These are phyloP conservation scores for Gadus macrocephalus DNA, from an alignment of 2,113 vertebrate species.

Conservation along the genomic window DNA sequence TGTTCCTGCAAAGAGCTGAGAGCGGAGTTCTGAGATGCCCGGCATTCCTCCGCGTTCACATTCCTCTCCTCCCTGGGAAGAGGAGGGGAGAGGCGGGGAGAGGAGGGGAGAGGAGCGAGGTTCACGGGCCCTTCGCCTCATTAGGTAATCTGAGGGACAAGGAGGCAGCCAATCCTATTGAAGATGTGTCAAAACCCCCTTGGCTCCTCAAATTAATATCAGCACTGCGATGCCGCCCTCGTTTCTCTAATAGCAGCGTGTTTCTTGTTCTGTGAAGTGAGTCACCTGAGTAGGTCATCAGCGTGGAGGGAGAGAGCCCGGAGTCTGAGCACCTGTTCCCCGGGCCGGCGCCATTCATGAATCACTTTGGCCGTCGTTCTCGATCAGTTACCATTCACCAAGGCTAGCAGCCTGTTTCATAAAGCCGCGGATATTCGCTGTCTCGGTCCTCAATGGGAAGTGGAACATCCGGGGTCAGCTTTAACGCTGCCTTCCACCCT, in stretches of 20 bases:
- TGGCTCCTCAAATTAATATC: no score
- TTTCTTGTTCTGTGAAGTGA: slow-evolving; percentile 6
- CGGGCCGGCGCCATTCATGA: slow-evolving; percentile 43
- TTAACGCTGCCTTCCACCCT: slow-evolving; percentile 20
- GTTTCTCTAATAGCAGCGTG: neutral
- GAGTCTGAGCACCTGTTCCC: slow-evolving; percentile 35
- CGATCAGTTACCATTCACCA: neutral
- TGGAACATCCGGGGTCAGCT: slow-evolving; percentile 16
- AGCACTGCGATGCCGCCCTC: slow-evolving; percentile 1
- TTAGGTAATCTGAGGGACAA: slow-evolving; percentile 56
- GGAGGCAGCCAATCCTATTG: slow-evolving; percentile 39
- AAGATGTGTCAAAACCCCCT: slow-evolving; percentile 20
- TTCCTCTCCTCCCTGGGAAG: slow-evolving; percentile 57
- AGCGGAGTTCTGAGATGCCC: slow-evolving; percentile 39
- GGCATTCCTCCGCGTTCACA: slow-evolving; percentile 55
- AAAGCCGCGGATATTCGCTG: slow-evolving; percentile 8
- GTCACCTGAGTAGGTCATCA: slow-evolving; percentile 29
- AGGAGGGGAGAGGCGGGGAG: slow-evolving; percentile 9
- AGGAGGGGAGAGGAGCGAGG: no score
- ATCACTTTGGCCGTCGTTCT: slow-evolving; percentile 18
- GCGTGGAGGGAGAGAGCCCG: slow-evolving; percentile 16
- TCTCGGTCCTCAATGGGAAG: neutral
- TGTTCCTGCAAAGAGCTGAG: slow-evolving; percentile 18
- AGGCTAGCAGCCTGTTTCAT: slow-evolving; percentile 16
- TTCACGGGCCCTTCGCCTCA: slow-evolving; percentile 49